Percentiles rank a stretch among this genome's conserved stretches.
Conservation (phyloP, 2,113 vertebrate genomes). For the Corythoichthys haematopterus region DNA sequence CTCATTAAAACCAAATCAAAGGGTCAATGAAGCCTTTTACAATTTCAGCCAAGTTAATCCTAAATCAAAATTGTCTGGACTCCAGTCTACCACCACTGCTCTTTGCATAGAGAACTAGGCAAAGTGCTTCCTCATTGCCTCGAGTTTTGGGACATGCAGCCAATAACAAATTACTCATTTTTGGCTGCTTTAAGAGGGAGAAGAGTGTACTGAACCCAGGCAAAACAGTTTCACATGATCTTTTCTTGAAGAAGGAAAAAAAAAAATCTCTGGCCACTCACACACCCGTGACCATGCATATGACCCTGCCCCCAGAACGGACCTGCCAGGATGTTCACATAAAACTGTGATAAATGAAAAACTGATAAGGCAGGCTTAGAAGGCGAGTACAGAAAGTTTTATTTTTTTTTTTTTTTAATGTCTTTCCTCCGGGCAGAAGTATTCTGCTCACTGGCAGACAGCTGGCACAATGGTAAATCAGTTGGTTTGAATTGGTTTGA, state of each 20-base stretch:
- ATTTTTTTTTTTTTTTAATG: too few relatives aligned
- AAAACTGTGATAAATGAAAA: too few relatives aligned
- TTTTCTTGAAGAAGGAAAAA: conserved; percentile 25
- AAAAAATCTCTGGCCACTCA: conserved; percentile 20
- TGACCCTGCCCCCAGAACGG: conserved; percentile 20
- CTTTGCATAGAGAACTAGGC: conserved; percentile 10
- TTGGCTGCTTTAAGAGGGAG: conserved; percentile 26
- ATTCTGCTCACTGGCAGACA: too few relatives aligned
- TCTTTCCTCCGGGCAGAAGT: too few relatives aligned
- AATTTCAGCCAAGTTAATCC: not conserved
- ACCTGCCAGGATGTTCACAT: conserved; percentile 22
- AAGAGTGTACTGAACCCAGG: conserved; percentile 37
- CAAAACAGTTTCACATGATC: conserved; percentile 56
- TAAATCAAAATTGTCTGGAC: not conserved
- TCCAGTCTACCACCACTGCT: not conserved
- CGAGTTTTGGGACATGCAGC: conserved; percentile 32
- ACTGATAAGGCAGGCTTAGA: too few relatives aligned
- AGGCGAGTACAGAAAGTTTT: too few relatives aligned
- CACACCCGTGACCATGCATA: conserved; percentile 40
- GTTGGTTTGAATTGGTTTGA: too few relatives aligned
- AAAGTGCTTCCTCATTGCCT: conserved; percentile 28
- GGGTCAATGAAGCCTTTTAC: not conserved
- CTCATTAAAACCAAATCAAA: not conserved
- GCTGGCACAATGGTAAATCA: too few relatives aligned
- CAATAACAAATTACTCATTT: conserved; percentile 19